Conservation (phyloP, 1,140 invertebrate genomes). For the Armadillidium nasatum region DNA sequence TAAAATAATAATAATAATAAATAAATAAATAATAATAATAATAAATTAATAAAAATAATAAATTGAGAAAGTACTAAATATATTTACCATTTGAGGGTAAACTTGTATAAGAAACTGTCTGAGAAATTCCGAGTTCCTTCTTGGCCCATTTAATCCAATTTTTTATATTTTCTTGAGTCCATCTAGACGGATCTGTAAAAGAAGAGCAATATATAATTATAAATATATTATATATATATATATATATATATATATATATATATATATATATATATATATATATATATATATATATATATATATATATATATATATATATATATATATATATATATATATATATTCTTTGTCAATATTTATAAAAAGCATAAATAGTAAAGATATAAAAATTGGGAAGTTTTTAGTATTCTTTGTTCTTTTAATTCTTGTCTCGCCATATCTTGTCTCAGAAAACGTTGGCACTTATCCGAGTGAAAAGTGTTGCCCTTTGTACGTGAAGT, state of each 20-base stretch:
- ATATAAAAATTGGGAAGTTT: too few relatives aligned
- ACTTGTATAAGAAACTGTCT: neutral
- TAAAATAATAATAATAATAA: too few relatives aligned
- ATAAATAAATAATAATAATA: too few relatives aligned
- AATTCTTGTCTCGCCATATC: too few relatives aligned
- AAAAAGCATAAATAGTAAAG: too few relatives aligned
- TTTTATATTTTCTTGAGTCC: conserved; percentile 25
- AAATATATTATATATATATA: neutral
- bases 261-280: conserved; percentile 15
- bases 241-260: conserved; percentile 4
- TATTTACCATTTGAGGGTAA: conserved; percentile 25
- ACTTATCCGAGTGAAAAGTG: too few relatives aligned
- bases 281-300: conserved; percentile 8
- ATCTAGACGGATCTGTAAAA: conserved; percentile 21
- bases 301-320: neutral
- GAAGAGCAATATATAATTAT: conserved; percentile 9
- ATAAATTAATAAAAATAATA: too few relatives aligned
- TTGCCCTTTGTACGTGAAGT: too few relatives aligned
- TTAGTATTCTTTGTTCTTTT: too few relatives aligned
- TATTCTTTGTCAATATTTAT: too few relatives aligned
- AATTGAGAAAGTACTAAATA: neutral
- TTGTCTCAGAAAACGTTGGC: too few relatives aligned
- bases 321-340: conserved; percentile 2
- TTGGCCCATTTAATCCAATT: conserved; percentile 27
- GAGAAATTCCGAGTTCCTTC: conserved; percentile 22